Conservation (phyloP, 1,140 invertebrate genomes). For the Drosophila kurseongensis region DNA sequence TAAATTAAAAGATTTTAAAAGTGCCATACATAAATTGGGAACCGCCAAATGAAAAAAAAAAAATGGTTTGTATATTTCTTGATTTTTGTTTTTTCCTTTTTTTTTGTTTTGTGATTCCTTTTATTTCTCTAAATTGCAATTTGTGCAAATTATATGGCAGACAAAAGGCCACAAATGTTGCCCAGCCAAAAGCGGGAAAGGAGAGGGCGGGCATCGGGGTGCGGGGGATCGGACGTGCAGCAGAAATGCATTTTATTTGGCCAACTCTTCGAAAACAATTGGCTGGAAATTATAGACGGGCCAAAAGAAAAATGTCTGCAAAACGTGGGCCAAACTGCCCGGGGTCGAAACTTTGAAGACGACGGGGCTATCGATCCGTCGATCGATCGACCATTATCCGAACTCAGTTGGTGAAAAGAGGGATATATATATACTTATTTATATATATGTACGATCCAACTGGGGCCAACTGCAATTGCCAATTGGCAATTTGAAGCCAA, state of each 20-base stretch:
- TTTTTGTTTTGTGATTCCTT: conserved; percentile 45
- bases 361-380: conserved; percentile 12
- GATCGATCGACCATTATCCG: conserved; percentile 47
- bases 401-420: conserved; percentile 9
- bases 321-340: conserved; percentile 74
- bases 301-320: conserved; percentile 70
- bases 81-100: conserved; percentile 14
- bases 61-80: conserved; percentile 24
- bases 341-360: conserved; percentile 12
- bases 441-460: neutral
- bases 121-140: conserved; percentile 83
- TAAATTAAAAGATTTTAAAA: too few relatives aligned
- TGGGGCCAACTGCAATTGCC: conserved; percentile 56
- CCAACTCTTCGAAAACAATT: conserved; percentile 49
- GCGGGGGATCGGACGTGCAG: conserved; percentile 52
- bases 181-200: conserved; percentile 22
- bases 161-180: conserved; percentile 73
- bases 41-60: conserved; percentile 1
- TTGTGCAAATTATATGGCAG: conserved; percentile 78
- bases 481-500: conserved; percentile 69
- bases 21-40: neutral
- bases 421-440: neutral
- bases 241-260: conserved; percentile 77
- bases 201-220: too few relatives aligned
- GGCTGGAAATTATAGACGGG: conserved; percentile 45